A percentile compares a stretch with the other conserved stretches of the same genome.
These are phyloP conservation scores for Leucania comma DNA, from an alignment of 2,888 invertebrate genomes.

Conservation along the genomic window DNA sequence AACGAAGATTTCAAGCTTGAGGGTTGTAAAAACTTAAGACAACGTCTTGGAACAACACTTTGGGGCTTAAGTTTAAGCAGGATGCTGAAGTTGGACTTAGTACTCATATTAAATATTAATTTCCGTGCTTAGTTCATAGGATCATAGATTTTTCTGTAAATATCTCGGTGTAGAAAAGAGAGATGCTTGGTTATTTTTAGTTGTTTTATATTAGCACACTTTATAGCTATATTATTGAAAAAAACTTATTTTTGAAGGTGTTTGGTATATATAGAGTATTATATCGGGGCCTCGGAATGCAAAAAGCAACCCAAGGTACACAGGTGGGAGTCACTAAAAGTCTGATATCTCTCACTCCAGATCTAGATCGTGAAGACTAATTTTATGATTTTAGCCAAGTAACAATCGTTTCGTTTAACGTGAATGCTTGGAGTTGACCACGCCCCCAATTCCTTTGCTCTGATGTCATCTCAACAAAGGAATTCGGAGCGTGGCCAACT, in stretches of 20 bases:
- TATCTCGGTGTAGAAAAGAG: slow-evolving; percentile 7
- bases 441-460: no score
- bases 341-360: no score
- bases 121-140: slow-evolving; percentile 53
- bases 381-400: no score
- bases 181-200: slow-evolving; percentile 11
- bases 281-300: no score
- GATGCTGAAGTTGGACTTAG: slow-evolving; percentile 63
- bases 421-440: no score
- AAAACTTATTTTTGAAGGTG: background rate
- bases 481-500: no score
- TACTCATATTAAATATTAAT: slow-evolving; percentile 55
- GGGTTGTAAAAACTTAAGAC: slow-evolving; percentile 72
- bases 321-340: no score
- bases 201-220: background rate
- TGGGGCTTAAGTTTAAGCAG: slow-evolving; percentile 67
- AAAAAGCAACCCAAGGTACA: no score
- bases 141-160: slow-evolving; percentile 60
- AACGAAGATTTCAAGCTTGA: slow-evolving; percentile 70
- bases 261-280: slow-evolving; percentile 6
- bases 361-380: no score
- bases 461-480: no score
- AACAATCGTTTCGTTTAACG: no score
- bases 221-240: background rate
- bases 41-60: slow-evolving; percentile 66